Conservation (phyloP, 1,140 invertebrate genomes). For the Scaptomyza pallida region DNA sequence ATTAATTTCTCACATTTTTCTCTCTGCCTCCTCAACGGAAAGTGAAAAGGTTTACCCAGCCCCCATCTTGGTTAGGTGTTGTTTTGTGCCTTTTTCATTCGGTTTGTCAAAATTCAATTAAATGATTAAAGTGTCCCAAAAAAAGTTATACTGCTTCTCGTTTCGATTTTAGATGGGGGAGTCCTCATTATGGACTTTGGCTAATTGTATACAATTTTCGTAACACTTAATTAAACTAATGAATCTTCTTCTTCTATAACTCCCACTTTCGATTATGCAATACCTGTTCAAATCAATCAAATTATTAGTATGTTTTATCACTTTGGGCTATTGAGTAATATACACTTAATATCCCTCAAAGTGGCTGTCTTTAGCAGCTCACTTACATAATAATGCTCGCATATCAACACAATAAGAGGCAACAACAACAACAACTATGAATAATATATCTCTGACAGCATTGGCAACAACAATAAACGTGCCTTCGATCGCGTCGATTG, state of each 20-base stretch:
- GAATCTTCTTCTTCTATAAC: slow-evolving; percentile 8
- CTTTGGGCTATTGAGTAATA: slow-evolving; percentile 8
- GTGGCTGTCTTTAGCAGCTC: slow-evolving; percentile 23
- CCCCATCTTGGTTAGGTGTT: slow-evolving; percentile 10
- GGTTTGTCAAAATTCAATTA: slow-evolving; percentile 68
- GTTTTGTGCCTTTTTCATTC: slow-evolving; percentile 27
- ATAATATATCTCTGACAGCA: slow-evolving; percentile 55
- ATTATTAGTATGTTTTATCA: slow-evolving; percentile 14
- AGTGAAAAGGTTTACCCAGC: slow-evolving; percentile 46
- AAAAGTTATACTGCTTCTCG: slow-evolving; percentile 36
- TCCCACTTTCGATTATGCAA: slow-evolving; percentile 8
- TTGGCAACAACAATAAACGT: slow-evolving; percentile 54
- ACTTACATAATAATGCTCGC: slow-evolving; percentile 66
- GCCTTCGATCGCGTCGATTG: slow-evolving; percentile 75
- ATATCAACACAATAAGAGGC: slow-evolving; percentile 32
- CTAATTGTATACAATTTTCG: slow-evolving; percentile 36
- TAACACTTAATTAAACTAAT: slow-evolving; percentile 33
- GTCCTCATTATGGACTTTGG: slow-evolving; percentile 12
- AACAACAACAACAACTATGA: slow-evolving; percentile 37
- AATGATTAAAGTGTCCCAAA: slow-evolving; percentile 54
- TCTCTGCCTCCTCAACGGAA: slow-evolving; percentile 32
- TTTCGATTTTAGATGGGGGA: neutral
- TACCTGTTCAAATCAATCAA: slow-evolving; percentile 2
- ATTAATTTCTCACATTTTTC: slow-evolving; percentile 76
- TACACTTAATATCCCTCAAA: slow-evolving; percentile 8